Evolutionary conservation across 2,797 vertebrate genomes (phyloP).

Genomic region (Gastrophryne carolinensis): DNA sequence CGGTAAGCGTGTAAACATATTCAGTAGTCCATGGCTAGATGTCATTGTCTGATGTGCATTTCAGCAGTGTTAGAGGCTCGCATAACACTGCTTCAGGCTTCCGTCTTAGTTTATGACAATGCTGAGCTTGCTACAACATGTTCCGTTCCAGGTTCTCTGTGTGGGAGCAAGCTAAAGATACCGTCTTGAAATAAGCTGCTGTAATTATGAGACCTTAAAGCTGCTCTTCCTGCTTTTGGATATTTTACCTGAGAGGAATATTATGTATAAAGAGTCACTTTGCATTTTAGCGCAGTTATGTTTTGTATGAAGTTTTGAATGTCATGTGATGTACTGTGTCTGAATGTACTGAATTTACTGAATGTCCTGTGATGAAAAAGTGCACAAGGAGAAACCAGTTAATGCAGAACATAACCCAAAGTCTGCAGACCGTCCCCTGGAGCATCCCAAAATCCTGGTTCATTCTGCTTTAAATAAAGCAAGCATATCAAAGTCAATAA

Average conservation of each 20-base stretch:
- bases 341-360: too few species aligned
- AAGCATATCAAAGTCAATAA: too few species aligned
- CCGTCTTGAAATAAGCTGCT: background rate
- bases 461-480: too few species aligned
- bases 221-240: background rate
- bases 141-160: background rate
- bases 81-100: background rate
- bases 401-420: too few species aligned
- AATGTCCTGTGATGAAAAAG: too few species aligned
- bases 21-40: too few species aligned
- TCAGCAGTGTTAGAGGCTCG: background rate
- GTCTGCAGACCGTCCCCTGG: too few species aligned
- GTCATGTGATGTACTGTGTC: too few species aligned
- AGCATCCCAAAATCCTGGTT: too few species aligned
- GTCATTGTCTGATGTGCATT: background rate
- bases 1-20: background rate
- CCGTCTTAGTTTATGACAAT: background rate
- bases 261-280: background rate
- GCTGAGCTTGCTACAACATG: constrained; percentile 3
- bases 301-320: too few species aligned
- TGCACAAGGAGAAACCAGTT: too few species aligned
- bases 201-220: background rate
- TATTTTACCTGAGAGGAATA: background rate
- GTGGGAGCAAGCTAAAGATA: constrained; percentile 7
- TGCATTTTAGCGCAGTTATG: background rate